A percentile compares a stretch with the other conserved stretches of the same genome.
Evolutionary conservation across 2,888 invertebrate genomes (phyloP).

Genomic region (Onthophagus sagittarius): DNA sequence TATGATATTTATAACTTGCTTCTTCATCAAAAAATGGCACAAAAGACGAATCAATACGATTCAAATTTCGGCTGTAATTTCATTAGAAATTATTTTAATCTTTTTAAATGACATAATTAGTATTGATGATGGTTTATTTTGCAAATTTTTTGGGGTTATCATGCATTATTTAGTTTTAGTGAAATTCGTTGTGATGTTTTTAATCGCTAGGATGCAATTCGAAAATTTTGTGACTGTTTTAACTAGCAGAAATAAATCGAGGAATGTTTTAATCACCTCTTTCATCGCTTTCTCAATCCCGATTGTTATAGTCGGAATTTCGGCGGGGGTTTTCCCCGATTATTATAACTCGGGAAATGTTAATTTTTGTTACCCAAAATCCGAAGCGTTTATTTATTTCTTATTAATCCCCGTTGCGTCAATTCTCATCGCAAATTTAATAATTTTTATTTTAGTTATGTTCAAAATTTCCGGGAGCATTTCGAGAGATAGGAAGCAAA

Average conservation of each 20-base stretch:
- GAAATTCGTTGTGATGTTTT: conserved; percentile 16
- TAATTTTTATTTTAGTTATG: conserved; percentile 15
- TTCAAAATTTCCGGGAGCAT: conserved; percentile 9
- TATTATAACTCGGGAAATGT: conserved; percentile 15
- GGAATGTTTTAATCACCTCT: not conserved
- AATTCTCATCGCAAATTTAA: conserved; percentile 15
- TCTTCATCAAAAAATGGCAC: conserved; percentile 17
- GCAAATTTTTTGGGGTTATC: conserved; percentile 6
- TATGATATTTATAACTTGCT: conserved; percentile 2
- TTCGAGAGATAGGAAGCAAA: conserved; percentile 11
- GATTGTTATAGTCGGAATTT: conserved; percentile 13
- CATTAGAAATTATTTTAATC: conserved; percentile 10
- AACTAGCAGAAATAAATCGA: conserved; percentile 9
- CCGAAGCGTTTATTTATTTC: conserved; percentile 10
- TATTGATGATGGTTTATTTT: not conserved
- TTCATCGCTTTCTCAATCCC: conserved; percentile 12
- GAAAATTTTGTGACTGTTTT: conserved; percentile 16
- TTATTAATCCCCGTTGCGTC: conserved; percentile 12
- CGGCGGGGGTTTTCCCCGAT: conserved; percentile 11
- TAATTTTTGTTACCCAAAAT: conserved; percentile 19
- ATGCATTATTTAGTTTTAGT: conserved; percentile 17
- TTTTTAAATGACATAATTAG: conserved; percentile 12
- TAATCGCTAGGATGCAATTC: conserved; percentile 14
- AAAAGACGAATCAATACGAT: conserved; percentile 16
- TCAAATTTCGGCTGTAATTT: conserved; percentile 13